Percentiles rank a stretch among this genome's conserved stretches.
Conservation (phyloP, 2,797 vertebrate species). For the Pachyuromys duprasi region DNA sequence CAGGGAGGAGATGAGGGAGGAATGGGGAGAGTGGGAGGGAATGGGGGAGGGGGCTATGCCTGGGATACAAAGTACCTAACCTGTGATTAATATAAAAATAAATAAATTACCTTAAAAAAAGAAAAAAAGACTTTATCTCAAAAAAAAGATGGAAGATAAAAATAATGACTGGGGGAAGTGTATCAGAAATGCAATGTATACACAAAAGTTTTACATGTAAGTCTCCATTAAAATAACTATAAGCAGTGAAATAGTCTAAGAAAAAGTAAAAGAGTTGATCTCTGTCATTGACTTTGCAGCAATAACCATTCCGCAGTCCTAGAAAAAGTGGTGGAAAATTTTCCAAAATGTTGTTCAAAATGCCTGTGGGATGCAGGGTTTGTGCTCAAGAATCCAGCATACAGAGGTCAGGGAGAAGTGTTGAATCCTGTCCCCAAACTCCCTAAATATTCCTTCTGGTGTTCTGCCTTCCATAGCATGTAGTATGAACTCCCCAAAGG, state of each 20-base stretch:
- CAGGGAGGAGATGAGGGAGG: too few relatives aligned
- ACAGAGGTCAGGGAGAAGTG: neutral
- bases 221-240: neutral
- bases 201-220: neutral
- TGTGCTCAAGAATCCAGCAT: neutral
- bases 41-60: too few relatives aligned
- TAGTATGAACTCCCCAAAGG: neutral
- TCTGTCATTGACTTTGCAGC: neutral
- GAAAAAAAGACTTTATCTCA: too few relatives aligned
- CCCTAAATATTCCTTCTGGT: neutral
- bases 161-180: too few relatives aligned
- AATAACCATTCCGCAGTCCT: neutral
- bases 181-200: too few relatives aligned
- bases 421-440: neutral
- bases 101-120: too few relatives aligned
- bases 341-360: constrained; percentile 3
- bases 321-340: neutral
- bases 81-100: too few relatives aligned
- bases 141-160: too few relatives aligned
- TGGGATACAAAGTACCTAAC: too few relatives aligned
- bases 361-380: neutral
- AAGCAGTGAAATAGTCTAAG: neutral
- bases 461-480: neutral
- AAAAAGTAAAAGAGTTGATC: neutral
- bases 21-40: too few relatives aligned